Base-by-base conservation (phyloP, 2,888 invertebrate genomes). In the Psococerastis gibbosa region DNA sequence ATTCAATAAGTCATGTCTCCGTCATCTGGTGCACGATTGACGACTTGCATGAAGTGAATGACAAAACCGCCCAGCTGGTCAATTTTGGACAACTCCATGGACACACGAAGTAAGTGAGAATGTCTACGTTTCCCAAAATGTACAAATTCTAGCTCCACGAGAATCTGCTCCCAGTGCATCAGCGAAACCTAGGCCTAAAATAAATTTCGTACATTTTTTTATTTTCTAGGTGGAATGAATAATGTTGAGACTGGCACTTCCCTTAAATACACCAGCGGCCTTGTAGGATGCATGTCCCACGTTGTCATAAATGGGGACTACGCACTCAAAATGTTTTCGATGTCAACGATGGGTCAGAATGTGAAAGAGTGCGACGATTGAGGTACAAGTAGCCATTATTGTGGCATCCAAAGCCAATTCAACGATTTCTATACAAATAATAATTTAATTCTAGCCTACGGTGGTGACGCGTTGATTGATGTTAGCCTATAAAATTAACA, bases 221-320 rank as follows among this genome's bases (percentile, higher is more conserved):
- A 48, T 52, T 42, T 61, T 60, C 3, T 61, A 87, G 87, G 88
- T 57, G 87, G 87, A 9, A 71, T 83, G 58, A 79, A 82, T 43
- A 76, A 82, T 53, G 74, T 81, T 56, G 71, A 74, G 50, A 68
- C 71, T 55, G 75, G 73, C 55, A 76, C 78, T 3, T 69, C 71
- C 51, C 73, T 75, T 43, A 74, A 75, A 59, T 87, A 82, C 61
- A 67, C 68, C 43, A 71, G 70, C 48, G 87, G 87, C 22, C 72
- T 85, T 47, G 66, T 74, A 32, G 88, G 88, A 27, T 88, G 88
- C 63, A 75, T 88, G 53, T 79, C 82, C 34, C 81, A 84, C 61
- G 71, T 88, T 52, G 76, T 79, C 2, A 65, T 88, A 42, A 81
- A 80, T 51, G 77, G 81, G 11, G 83, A 85, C 60, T 78, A 76